Conservation (phyloP, 23 tunicate genomes). For the Trididemnum miniatum region DNA sequence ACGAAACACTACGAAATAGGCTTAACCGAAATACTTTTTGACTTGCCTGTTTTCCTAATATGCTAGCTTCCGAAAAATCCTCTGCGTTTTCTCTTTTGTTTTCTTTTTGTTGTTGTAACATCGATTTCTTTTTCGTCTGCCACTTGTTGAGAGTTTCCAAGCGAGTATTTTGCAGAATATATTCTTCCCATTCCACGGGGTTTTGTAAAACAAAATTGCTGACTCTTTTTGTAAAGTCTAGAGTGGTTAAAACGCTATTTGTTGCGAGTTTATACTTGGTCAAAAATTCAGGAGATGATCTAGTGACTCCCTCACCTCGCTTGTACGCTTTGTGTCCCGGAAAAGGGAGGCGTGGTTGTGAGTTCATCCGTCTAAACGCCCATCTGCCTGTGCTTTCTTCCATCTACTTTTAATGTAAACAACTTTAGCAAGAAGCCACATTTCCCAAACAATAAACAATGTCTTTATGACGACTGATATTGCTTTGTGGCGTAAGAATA, state of each 20-base stretch:
- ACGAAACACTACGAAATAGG: no score
- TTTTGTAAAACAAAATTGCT: conserved; percentile 29
- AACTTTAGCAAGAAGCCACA: no score
- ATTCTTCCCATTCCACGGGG: conserved; percentile 32
- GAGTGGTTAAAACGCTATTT: background rate
- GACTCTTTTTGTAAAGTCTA: conserved; percentile 10
- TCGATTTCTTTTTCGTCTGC: conserved; percentile 42
- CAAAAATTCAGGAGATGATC: conserved; percentile 35
- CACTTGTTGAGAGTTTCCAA: conserved; percentile 51
- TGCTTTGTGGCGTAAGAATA: no score
- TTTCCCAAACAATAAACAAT: no score
- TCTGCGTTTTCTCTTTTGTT: background rate
- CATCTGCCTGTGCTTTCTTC: conserved; percentile 44
- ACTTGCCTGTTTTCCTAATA: no score
- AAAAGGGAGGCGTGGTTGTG: conserved; percentile 80
- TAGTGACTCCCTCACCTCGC: background rate
- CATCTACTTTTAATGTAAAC: no score
- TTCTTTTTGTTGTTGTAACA: background rate
- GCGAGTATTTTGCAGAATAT: conserved; percentile 28
- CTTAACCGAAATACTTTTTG: no score
- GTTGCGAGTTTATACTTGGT: background rate
- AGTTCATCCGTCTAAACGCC: conserved; percentile 75
- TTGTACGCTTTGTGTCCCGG: conserved; percentile 37
- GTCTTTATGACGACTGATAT: no score
- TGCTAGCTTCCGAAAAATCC: no score